phyloP scores from a whole-genome alignment of 92 coral and sea anemone species.

The Plumapathes pennacea region DNA sequence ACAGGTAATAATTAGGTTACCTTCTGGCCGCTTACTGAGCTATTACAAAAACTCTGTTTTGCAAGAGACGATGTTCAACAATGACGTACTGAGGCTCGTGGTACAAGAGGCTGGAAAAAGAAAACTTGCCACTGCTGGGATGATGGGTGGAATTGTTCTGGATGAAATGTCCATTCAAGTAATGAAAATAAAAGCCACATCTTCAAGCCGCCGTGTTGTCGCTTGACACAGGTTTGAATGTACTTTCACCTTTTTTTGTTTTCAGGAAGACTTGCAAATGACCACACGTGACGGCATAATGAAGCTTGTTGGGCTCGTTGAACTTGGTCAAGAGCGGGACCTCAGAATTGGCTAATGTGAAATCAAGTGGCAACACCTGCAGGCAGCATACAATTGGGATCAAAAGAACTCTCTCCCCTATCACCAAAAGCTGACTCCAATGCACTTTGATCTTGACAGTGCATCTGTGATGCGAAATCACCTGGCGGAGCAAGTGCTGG shows the following conservation, averaged over 20 bases:
- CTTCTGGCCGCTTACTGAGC: slow-evolving; percentile 32
- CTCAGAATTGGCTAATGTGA: not conserved
- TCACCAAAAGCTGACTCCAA: slow-evolving; percentile 39
- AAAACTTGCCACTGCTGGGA: slow-evolving; percentile 27
- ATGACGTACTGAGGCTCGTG: slow-evolving; percentile 35
- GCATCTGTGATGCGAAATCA: slow-evolving; percentile 51
- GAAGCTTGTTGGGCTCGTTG: slow-evolving; percentile 37
- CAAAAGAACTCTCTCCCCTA: slow-evolving; percentile 31
- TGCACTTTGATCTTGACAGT: slow-evolving; percentile 44
- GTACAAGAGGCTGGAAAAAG: slow-evolving; percentile 31
- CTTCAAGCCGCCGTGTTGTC: too few species aligned
- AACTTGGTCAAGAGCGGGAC: slow-evolving; percentile 33
- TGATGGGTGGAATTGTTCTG: slow-evolving; percentile 41
- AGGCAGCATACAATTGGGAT: slow-evolving; percentile 52
- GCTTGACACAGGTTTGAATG: too few species aligned
- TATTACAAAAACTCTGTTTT: slow-evolving; percentile 36
- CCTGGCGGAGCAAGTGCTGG: slow-evolving; percentile 40
- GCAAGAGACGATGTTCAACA: slow-evolving; percentile 28
- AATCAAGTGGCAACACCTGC: slow-evolving; percentile 30
- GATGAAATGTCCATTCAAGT: slow-evolving; percentile 65
- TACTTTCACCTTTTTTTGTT: slow-evolving; percentile 5
- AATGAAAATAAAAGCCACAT: not conserved
- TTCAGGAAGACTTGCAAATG: slow-evolving; percentile 55
- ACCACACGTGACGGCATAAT: slow-evolving; percentile 15
- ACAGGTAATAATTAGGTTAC: slow-evolving; percentile 34